Evolutionary conservation across 1,140 invertebrate genomes (phyloP).

Genomic region (Zophobas morio): DNA sequence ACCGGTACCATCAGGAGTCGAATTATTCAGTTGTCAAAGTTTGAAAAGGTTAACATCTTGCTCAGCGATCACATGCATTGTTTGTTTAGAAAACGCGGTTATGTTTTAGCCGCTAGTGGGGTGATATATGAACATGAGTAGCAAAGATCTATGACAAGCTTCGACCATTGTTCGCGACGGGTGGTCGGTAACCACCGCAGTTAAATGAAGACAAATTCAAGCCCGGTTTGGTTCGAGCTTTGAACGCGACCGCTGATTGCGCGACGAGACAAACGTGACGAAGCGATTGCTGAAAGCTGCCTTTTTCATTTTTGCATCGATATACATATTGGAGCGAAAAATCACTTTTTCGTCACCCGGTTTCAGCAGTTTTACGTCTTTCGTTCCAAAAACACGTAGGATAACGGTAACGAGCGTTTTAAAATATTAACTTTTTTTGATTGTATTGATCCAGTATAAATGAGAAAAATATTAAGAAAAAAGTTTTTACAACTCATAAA

Average conservation of each 20-base stretch:
- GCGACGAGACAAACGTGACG: slow-evolving; percentile 7
- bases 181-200: slow-evolving; percentile 52
- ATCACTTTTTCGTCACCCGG: too few species aligned
- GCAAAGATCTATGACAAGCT: slow-evolving; percentile 54
- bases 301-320: not conserved
- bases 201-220: slow-evolving; percentile 56
- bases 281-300: slow-evolving; percentile 4
- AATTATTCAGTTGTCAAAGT: slow-evolving; percentile 51
- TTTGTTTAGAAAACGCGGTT: not conserved
- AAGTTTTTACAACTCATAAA: too few species aligned
- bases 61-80: slow-evolving; percentile 47
- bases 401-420: too few species aligned
- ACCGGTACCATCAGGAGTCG: slow-evolving; percentile 20
- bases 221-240: slow-evolving; percentile 17
- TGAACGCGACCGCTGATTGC: slow-evolving; percentile 49
- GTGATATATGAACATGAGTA: slow-evolving; percentile 57
- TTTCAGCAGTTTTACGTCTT: too few species aligned
- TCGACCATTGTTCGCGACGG: slow-evolving; percentile 53
- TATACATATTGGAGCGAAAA: not conserved
- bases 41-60: slow-evolving; percentile 55
- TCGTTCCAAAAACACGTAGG: too few species aligned
- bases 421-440: too few species aligned
- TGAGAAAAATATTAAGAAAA: too few species aligned
- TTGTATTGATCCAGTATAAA: too few species aligned
- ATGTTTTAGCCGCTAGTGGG: slow-evolving; percentile 35